Percentiles rank a stretch among this genome's conserved stretches.
These are phyloP conservation scores for Psittacula derbiana DNA, from an alignment of 2,797 vertebrate genomes.

Conservation along the genomic window DNA sequence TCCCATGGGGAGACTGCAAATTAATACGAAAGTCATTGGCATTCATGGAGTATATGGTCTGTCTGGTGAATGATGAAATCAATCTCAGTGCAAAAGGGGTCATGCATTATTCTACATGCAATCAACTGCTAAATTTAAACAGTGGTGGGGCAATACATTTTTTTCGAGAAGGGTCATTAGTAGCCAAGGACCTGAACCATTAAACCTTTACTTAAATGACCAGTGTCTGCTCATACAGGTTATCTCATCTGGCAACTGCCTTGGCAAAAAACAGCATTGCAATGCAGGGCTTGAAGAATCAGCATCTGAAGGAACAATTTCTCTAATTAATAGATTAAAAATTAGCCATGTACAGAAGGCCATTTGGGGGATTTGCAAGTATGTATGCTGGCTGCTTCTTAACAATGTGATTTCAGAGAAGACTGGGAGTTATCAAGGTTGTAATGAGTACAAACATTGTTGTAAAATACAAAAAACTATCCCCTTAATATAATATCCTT, in stretches of 20 bases:
- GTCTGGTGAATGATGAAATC: constrained; percentile 34
- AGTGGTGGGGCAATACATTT: not conserved
- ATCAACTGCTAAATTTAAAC: constrained; percentile 48
- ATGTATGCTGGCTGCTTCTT: not conserved
- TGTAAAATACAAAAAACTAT: not conserved
- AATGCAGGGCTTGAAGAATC: not conserved
- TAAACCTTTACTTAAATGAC: not conserved
- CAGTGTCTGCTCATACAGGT: not conserved
- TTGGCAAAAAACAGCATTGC: not conserved
- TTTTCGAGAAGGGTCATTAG: constrained; percentile 16
- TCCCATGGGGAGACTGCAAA: not conserved
- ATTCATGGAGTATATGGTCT: constrained; percentile 21
- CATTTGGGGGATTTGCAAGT: not conserved
- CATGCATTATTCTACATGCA: constrained; percentile 44
- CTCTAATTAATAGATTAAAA: constrained; percentile 10
- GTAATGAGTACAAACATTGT: not conserved
- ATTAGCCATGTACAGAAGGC: not conserved
- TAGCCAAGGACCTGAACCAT: not conserved
- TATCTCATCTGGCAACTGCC: not conserved
- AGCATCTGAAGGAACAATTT: not conserved
- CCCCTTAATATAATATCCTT: not conserved
- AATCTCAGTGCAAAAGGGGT: constrained; percentile 8
- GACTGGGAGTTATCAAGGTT: not conserved
- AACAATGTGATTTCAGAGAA: not conserved
- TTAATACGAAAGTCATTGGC: not conserved